Conservation (phyloP, 2,888 invertebrate species). For the Caradrina clavipalpis region DNA sequence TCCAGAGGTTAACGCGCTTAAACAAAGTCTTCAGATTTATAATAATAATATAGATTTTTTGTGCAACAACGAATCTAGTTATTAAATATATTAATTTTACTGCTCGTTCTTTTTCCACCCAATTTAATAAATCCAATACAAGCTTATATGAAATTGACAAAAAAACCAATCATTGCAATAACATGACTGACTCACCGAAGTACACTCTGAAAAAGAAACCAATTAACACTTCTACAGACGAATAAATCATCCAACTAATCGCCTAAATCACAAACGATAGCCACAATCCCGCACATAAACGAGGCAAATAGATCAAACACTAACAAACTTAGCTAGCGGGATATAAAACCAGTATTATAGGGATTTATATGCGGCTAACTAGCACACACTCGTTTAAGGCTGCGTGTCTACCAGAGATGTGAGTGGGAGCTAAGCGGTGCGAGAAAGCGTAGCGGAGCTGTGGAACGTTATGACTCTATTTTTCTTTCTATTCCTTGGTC, state of each 20-base stretch:
- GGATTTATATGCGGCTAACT: slow-evolving; percentile 75
- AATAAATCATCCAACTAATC: slow-evolving; percentile 40
- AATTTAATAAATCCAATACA: slow-evolving; percentile 9
- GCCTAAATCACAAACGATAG: slow-evolving; percentile 48
- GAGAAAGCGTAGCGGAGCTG: neutral
- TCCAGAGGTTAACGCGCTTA: too few relatives aligned
- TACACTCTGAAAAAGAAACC: neutral
- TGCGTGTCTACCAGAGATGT: neutral
- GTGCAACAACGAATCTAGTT: slow-evolving; percentile 14
- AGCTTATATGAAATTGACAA: neutral
- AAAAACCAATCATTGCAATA: neutral
- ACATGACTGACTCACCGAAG: neutral
- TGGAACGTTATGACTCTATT: neutral
- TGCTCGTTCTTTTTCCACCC: slow-evolving; percentile 14
- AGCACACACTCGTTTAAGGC: slow-evolving; percentile 70
- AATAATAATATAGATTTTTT: slow-evolving; percentile 1
- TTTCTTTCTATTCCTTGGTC: too few relatives aligned
- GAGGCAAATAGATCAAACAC: slow-evolving; percentile 54
- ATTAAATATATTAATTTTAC: slow-evolving; percentile 36
- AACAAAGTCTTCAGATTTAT: too few relatives aligned
- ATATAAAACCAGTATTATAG: slow-evolving; percentile 70
- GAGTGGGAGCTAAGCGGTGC: slow-evolving; percentile 5
- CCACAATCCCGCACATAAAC: slow-evolving; percentile 41
- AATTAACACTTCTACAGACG: slow-evolving; percentile 3
- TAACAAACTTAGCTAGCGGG: slow-evolving; percentile 53